phyloP scores from a whole-genome alignment of 1,140 invertebrate genomes.

The Lepidurus apus region DNA sequence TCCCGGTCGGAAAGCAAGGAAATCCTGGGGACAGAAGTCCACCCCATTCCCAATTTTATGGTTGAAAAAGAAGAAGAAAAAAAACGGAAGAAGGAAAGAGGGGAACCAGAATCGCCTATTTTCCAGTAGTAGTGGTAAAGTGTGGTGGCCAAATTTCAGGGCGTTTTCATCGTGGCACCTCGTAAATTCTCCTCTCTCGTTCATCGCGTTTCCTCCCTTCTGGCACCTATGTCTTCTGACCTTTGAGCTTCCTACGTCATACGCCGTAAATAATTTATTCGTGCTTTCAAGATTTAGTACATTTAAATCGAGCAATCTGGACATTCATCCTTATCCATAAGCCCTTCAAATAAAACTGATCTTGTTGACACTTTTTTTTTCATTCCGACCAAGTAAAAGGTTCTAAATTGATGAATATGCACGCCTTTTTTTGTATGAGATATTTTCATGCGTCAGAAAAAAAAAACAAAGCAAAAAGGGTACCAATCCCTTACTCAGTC shows the following conservation, averaged over 20 bases:
- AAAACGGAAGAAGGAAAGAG: conserved; percentile 1
- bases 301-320: not conserved
- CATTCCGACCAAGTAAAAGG: not conserved
- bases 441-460: not conserved
- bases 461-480: not conserved
- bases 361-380: not conserved
- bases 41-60: not conserved
- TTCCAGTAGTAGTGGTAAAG: not conserved
- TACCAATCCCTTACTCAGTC: not conserved
- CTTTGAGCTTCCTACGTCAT: conserved; percentile 13
- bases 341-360: not conserved
- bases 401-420: not conserved
- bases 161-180: conserved; percentile 9
- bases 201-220: conserved; percentile 6
- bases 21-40: not conserved
- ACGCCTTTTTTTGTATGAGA: not conserved
- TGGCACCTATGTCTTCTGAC: conserved; percentile 16
- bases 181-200: not conserved
- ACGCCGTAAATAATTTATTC: not conserved
- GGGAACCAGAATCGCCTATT: conserved; percentile 14
- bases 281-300: not conserved
- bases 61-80: conserved; percentile 8
- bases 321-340: too few species aligned
- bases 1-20: not conserved
- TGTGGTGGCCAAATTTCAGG: conserved; percentile 14